Base-by-base conservation (phyloP, 1,140 invertebrate genomes). In the Batillaria attramentaria region DNA sequence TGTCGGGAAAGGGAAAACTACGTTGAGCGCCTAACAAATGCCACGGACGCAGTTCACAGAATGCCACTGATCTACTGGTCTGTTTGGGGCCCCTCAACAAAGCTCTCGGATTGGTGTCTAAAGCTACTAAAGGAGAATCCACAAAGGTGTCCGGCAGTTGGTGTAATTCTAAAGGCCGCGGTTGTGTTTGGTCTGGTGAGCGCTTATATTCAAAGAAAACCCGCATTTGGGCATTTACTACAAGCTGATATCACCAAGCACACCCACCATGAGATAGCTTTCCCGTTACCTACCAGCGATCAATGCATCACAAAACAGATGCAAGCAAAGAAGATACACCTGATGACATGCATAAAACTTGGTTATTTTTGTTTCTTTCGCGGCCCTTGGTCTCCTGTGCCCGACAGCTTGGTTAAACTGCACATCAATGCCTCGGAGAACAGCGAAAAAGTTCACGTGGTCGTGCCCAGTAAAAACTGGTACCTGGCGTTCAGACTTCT, bases 31-130 rank as follows among this genome's bases (percentile, higher is more conserved):
- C 16, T 75, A n/a, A 10, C 18, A 31, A 57, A 28, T 28, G 57
- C 73, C 16, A n/a, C 16, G 54, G 73, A 75, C 33, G 13, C 10
- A 6, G 28, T 41, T 3, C 73, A 75, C n/a, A 16, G 39, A 13
- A 18, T 62, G 16, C 37, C 73, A 8, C 24, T 75, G 4, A 20
- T 65, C 31, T 75, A 65, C 57, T 75, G 73, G 73, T 75, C 73
- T 0, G 54, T n/a, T 10, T 62, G 54, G 33, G 37, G 10, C 28
- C 54, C 54, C 35, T 62, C 54, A 33, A 24, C 54, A 20, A 6
- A 28, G 16, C 37, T 75, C 18, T 41, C 57, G 6, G 10, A 42
- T 2, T 75, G 57, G 73, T 75, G 73, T 75, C 35, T 62, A 37
- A 8, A 57, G 20, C 35, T 50, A 35, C 57, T 39, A 42, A 18